Evolutionary conservation across 2,797 vertebrate species (phyloP), one percentile per base, ranked within the genome.

Genomic region (Carduelis carduelis): DNA sequence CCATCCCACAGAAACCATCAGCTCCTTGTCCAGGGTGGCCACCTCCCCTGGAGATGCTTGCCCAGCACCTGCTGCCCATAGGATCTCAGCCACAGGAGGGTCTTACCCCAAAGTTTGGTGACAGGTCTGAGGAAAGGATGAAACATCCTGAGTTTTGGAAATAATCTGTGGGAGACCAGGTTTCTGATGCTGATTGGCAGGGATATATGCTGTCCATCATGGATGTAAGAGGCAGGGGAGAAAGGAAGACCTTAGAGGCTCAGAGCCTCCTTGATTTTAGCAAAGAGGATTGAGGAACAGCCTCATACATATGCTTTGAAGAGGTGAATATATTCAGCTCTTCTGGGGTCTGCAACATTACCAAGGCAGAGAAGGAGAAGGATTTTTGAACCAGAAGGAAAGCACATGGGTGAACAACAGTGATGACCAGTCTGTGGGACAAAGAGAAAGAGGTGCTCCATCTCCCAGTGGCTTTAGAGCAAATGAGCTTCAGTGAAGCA

Each of bases 381-480:
- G 9, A n/a, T 47, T 64, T 53, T 44, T 46, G 26, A 85, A 44
- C 26, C 66, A 82, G 47, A 66, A 79, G 56, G 30, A 83, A 87
- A 82, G 34, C 9, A 39, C 5, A 20, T 0, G 6, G 35, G 10
- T 47, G 19, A 68, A 7, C 37, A 50, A 21, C 0, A 0, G 20
- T 18, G 10, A 35, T 32, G n/a, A 60, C 2, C 9, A 35, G 24
- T 37, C 81, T 14, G 1, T 53, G 14, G 16, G 35, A 47, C 30
- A 78, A 68, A 91, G 46, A 65, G n/a, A 72, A 93, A 35, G 68
- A 61, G 21, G 3, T 19, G 16, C 8, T 52, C 30, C 39, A 27
- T 34, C 21, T 87, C 49, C 43, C 20, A 14, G 8, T 6, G 11
- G 14, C 59, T 69, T 81, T 59, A 74, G 47, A 68, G 39, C n/a